Conservation (phyloP, 2,113 vertebrate genomes). For the Bombycilla garrulus region DNA sequence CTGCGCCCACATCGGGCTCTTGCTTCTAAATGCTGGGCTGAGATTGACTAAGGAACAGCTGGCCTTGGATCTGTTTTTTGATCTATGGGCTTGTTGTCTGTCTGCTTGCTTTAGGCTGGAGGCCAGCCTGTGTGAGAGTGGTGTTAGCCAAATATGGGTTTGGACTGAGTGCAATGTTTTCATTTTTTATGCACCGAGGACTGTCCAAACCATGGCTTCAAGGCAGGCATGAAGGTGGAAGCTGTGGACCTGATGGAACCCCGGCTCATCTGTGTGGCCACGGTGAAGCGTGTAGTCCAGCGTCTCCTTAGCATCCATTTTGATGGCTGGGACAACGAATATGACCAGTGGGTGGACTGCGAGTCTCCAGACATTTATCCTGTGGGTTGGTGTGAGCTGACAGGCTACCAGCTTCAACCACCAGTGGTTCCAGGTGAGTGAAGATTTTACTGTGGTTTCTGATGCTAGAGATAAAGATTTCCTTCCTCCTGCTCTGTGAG, state of each 20-base stretch:
- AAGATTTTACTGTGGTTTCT: not conserved
- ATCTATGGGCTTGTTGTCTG: not conserved
- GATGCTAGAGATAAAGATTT: not conserved
- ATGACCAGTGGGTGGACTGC: conserved; percentile 97
- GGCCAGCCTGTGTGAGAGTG: not conserved
- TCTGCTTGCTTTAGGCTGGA: not conserved
- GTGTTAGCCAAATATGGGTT: not conserved
- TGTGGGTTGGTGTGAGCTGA: conserved; percentile 93
- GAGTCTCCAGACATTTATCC: conserved; percentile 96
- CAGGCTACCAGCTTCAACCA: conserved; percentile 89
- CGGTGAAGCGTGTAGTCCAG: conserved; percentile 83
- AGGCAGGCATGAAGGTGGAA: conserved; percentile 90
- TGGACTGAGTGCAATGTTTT: not conserved
- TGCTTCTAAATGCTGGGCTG: not conserved
- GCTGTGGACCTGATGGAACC: conserved; percentile 98
- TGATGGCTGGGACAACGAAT: conserved; percentile 94
- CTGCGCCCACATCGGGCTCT: not conserved
- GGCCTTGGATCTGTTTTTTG: not conserved
- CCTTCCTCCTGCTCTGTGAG: not conserved
- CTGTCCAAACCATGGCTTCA: conserved; percentile 86
- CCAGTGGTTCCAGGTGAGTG: conserved; percentile 85
- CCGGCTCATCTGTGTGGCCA: conserved; percentile 93
- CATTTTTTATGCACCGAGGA: conserved; percentile 73
- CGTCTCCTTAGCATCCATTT: conserved; percentile 94
- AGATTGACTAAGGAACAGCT: not conserved